phyloP scores from a whole-genome alignment of 2,888 invertebrate species.

The Drosophila longiperda region DNA sequence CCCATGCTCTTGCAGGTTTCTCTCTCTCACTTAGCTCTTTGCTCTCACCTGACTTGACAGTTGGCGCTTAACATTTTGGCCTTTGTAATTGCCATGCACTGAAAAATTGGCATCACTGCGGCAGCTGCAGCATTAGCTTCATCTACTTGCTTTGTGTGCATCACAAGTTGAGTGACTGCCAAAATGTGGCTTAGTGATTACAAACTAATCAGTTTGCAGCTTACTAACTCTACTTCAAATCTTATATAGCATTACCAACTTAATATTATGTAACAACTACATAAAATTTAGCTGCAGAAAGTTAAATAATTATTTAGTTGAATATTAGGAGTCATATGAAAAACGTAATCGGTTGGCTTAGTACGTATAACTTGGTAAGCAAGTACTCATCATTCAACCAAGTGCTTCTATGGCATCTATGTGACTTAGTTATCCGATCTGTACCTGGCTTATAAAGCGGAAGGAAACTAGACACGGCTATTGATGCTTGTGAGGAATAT shows the following conservation, averaged over 20 bases:
- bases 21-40: slow-evolving; percentile 19
- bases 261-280: not conserved
- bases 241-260: not conserved
- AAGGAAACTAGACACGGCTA: no score
- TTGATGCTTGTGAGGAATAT: not conserved
- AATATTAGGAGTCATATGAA: no score
- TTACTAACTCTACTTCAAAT: not conserved
- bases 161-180: slow-evolving; percentile 29
- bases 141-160: slow-evolving; percentile 5
- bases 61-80: slow-evolving; percentile 62
- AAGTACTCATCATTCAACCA: no score
- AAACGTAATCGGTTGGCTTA: no score
- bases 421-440: no score
- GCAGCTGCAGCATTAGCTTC: slow-evolving; percentile 22
- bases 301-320: no score
- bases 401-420: no score
- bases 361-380: no score
- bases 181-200: slow-evolving; percentile 17
- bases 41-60: slow-evolving; percentile 54
- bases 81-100: slow-evolving; percentile 69
- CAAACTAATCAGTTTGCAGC: slow-evolving; percentile 24
- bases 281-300: no score
- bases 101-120: slow-evolving; percentile 55
- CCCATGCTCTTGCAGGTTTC: not conserved
- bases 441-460: no score